phyloP scores from a whole-genome alignment of 2,113 vertebrate genomes.

The Channa maculata region DNA sequence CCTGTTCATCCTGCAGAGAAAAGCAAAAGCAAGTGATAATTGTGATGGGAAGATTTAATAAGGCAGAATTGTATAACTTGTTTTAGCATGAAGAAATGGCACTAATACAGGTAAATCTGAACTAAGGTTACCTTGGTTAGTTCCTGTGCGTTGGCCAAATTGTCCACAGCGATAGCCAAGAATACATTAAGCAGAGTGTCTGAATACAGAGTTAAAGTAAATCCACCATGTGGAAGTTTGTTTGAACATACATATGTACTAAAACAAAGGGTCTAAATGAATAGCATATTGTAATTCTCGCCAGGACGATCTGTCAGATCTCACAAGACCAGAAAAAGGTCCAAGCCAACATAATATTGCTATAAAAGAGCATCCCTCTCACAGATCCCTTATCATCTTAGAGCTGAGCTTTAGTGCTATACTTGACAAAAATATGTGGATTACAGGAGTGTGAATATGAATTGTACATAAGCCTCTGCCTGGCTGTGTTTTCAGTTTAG shows the following conservation, averaged over 20 bases:
- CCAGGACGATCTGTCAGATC: too few relatives aligned
- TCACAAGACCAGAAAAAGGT: too few relatives aligned
- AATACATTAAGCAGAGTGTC: conserved; percentile 96
- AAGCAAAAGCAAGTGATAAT: conserved; percentile 24
- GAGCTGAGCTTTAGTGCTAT: too few relatives aligned
- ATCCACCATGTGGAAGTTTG: conserved; percentile 36
- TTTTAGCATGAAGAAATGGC: too few relatives aligned
- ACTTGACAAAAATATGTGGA: too few relatives aligned
- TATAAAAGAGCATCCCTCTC: too few relatives aligned
- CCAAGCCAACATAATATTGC: too few relatives aligned
- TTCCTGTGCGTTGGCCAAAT: conserved; percentile 93
- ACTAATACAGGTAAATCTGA: background rate
- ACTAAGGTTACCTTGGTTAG: conserved; percentile 88
- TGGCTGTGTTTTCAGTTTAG: background rate
- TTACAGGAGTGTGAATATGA: too few relatives aligned
- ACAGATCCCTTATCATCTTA: too few relatives aligned
- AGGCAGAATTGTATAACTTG: too few relatives aligned
- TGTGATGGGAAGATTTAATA: background rate
- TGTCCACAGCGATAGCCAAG: conserved; percentile 96
- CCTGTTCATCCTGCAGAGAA: conserved; percentile 91
- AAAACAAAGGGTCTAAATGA: background rate
- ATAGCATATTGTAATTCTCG: too few relatives aligned
- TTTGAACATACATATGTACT: conserved; percentile 9
- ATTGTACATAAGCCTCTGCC: background rate
- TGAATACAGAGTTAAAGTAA: conserved; percentile 75